A percentile compares a stretch with the other conserved stretches of the same genome.
These are phyloP conservation scores for Perizoma affinitatum DNA, from an alignment of 2,888 invertebrate species.

Conservation along the genomic window DNA sequence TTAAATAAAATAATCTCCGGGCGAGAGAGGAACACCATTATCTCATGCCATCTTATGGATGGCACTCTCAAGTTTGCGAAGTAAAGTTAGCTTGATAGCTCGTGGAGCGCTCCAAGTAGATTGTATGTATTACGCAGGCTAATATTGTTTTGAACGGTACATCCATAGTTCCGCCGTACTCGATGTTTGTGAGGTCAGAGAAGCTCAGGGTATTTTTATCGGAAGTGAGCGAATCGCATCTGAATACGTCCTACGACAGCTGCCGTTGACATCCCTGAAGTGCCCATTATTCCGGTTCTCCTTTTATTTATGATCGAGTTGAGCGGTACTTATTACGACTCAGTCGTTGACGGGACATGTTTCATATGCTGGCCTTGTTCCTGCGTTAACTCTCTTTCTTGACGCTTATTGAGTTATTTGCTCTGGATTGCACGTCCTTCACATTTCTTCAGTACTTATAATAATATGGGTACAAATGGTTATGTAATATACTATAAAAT, in stretches of 20 bases:
- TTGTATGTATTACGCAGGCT: slow-evolving; percentile 37
- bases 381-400: slow-evolving; percentile 55
- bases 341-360: slow-evolving; percentile 61
- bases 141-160: slow-evolving; percentile 52
- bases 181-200: slow-evolving; percentile 35
- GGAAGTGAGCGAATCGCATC: slow-evolving; percentile 54
- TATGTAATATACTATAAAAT: slow-evolving; percentile 6
- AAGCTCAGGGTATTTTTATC: slow-evolving; percentile 59
- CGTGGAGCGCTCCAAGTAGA: slow-evolving; percentile 36
- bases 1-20: slow-evolving; percentile 54
- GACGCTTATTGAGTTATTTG: slow-evolving; percentile 67
- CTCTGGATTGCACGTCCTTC: slow-evolving; percentile 46
- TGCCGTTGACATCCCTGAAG: slow-evolving; percentile 70
- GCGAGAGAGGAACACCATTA: slow-evolving; percentile 39
- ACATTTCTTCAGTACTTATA: slow-evolving; percentile 39
- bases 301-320: slow-evolving; percentile 79
- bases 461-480: slow-evolving; percentile 26
- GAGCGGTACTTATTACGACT: slow-evolving; percentile 75
- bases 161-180: slow-evolving; percentile 35
- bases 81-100: slow-evolving; percentile 44
- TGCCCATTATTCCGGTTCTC: slow-evolving; percentile 66
- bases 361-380: slow-evolving; percentile 68
- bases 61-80: slow-evolving; percentile 42
- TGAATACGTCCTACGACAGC: slow-evolving; percentile 65
- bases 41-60: slow-evolving; percentile 39